Evolutionary conservation across 2,113 vertebrate genomes (phyloP), one percentile per base, ranked within the genome.

Genomic region (Trochalopteron elliotii): DNA sequence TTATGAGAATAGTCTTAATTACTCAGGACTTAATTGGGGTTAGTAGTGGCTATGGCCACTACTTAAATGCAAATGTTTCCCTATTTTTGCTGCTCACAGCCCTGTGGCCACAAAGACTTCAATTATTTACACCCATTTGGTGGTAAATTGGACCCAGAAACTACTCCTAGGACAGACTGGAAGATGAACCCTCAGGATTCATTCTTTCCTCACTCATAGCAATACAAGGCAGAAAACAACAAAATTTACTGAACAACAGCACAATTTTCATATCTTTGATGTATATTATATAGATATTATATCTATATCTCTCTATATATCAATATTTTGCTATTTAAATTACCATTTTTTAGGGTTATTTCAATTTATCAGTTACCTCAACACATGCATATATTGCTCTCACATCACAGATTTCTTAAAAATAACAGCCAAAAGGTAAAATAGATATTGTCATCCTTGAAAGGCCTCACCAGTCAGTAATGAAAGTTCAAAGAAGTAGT

Each of bases 381-480:
- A 53, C 56, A 44, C 13, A 19, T 52, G 52, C 42, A 47, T 35
- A 76, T 45, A 90, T 75, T 82, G 55, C 9, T 94, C 87, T 94
- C 53, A 79, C 11, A 42, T 67, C 40, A 65, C 50, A 52, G 53
- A 22, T 64, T 86, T 89, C 60, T 92, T 82, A 49, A 77, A 90
- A 90, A 17, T 14, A 74, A 67, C 70, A 93, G 47, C 31, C 23
- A 75, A 87, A 93, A 86, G 42, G 12, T 81, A 50, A 95, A 91
- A 95, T 44, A 94, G 90, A 88, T 82, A 45, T 53, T 86, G 55
- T 59, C 40, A 80, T 89, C 57, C 84, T 91, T 78, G 92, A 90
- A 95, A 83, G 69, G 40, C 70, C 78, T 94, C 28, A 92, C 60
- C 57, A 94, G 37, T n/a, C n/a, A 63, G 72, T 53, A 96, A 81